phyloP scores from a whole-genome alignment of 2,113 vertebrate genomes.

The Prunella himalayana region DNA sequence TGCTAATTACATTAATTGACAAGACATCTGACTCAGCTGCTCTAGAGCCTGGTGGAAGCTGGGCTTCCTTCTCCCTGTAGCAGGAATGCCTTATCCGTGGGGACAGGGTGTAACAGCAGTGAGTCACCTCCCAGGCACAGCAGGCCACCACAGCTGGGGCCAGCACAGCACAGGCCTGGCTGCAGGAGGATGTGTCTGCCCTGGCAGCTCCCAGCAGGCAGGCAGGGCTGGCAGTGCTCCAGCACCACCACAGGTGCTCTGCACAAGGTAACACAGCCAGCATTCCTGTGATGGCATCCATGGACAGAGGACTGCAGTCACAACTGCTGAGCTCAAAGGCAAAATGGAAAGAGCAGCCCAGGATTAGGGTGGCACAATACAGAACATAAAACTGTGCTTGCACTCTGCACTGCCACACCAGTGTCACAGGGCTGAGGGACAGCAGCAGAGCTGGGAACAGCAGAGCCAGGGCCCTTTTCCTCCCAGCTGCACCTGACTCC shows the following conservation, averaged over 20 bases:
- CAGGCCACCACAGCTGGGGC: background rate
- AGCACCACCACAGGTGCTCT: background rate
- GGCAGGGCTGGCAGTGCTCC: background rate
- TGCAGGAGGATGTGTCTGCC: background rate
- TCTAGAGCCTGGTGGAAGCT: background rate
- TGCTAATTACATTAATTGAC: background rate
- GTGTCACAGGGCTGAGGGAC: no score
- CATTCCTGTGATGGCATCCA: background rate
- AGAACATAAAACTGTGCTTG: no score
- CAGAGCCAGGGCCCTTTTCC: background rate
- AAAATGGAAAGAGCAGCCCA: background rate
- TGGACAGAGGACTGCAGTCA: rapidly evolving
- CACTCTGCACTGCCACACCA: rapidly evolving
- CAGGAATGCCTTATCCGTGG: background rate
- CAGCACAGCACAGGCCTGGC: background rate
- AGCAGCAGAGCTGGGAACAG: background rate
- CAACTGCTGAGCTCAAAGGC: background rate
- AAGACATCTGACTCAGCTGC: background rate
- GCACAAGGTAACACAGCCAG: background rate
- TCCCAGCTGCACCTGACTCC: no score
- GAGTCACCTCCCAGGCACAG: background rate
- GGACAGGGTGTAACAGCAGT: background rate
- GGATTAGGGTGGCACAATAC: background rate
- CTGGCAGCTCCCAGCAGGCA: background rate
- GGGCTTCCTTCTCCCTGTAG: background rate